phyloP scores from a whole-genome alignment of 2,888 invertebrate species.

The Melieria omissa region DNA sequence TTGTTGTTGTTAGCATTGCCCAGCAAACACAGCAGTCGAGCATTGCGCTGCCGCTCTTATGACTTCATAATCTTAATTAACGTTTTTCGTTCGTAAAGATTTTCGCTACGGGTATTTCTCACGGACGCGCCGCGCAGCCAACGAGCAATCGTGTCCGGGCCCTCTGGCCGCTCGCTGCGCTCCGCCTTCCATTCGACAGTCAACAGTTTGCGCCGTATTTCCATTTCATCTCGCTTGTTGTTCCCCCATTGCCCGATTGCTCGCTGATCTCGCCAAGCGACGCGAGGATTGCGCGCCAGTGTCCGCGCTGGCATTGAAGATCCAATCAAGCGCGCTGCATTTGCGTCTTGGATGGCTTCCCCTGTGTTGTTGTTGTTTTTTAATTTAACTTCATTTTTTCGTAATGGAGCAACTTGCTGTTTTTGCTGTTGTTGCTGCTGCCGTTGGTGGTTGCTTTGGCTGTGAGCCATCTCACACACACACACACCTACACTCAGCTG shows the following conservation, averaged over 20 bases:
- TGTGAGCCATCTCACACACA: too few relatives aligned
- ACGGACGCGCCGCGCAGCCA: slow-evolving; percentile 30
- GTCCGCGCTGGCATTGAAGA: slow-evolving; percentile 32
- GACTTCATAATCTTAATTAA: slow-evolving; percentile 68
- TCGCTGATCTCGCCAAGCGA: slow-evolving; percentile 19
- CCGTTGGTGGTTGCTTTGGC: too few relatives aligned
- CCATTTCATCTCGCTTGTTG: background rate
- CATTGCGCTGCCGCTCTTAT: slow-evolving; percentile 55
- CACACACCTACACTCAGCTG: too few relatives aligned
- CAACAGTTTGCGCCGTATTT: background rate
- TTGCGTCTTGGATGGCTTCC: slow-evolving; percentile 13
- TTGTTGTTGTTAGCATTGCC: too few relatives aligned
- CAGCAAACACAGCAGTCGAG: too few relatives aligned
- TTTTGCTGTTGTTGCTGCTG: background rate
- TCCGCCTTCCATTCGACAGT: background rate
- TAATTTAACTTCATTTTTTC: background rate
- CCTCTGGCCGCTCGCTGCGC: background rate
- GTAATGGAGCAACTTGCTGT: slow-evolving; percentile 24
- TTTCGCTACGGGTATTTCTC: slow-evolving; percentile 45
- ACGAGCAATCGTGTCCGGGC: slow-evolving; percentile 22
- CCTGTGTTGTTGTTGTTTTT: slow-evolving; percentile 23
- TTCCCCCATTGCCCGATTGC: too few relatives aligned
- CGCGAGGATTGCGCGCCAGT: slow-evolving; percentile 1
- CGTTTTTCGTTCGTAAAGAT: slow-evolving; percentile 61
- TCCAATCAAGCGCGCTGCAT: slow-evolving; percentile 39